Base-by-base conservation (phyloP, 2,797 vertebrate genomes). In the Sebastes goodei region DNA sequence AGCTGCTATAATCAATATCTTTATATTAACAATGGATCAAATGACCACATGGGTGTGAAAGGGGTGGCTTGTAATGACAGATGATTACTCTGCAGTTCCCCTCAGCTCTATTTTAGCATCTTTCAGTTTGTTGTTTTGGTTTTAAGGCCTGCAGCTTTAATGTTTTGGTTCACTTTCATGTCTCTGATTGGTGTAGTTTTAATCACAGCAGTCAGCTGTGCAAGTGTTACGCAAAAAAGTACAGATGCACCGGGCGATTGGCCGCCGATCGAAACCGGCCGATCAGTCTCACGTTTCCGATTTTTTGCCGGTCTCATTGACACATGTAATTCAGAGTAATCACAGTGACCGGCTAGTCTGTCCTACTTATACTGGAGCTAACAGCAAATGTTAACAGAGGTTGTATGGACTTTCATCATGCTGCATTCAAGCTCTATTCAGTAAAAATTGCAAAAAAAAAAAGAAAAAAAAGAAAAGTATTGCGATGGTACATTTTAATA, bases 381-480 rank as follows among this genome's bases (percentile, higher is more conserved):
- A 49, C 17, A 49, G 46, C 46, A 0, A 49, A 20, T 0, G 1
- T 49, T 46, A 17, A 46, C 1, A 2, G 7, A 49, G 17, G 46
- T 49, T 49, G 46, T 42, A 42, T 15, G 38, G 38, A 42, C 14
- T 3, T 42, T 0, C 17, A 49, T 49, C 0, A 20, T 8, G 46
- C 0, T 49, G 46, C 17, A 0, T 20, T 49, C 46, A 49, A 49
- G 17, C 46, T 49, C 15, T 49, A 49, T 20, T 49, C 46, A 49
- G 46, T 49, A 49, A 49, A 49, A 49, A 49, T 49, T 17, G 17
- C 20, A 2, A 20, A 46, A 17, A 46, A 46, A 46, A 49, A 49
- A 1, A 46, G 20, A 49, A 1, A 38, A 38, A 1, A 2, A 5
- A 35, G 23, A 35, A 14, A 7, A 49, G 46, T 20, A 49, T 49